Evolutionary conservation across 2,113 vertebrate genomes (phyloP).

Genomic region (Leuciscus idus): DNA sequence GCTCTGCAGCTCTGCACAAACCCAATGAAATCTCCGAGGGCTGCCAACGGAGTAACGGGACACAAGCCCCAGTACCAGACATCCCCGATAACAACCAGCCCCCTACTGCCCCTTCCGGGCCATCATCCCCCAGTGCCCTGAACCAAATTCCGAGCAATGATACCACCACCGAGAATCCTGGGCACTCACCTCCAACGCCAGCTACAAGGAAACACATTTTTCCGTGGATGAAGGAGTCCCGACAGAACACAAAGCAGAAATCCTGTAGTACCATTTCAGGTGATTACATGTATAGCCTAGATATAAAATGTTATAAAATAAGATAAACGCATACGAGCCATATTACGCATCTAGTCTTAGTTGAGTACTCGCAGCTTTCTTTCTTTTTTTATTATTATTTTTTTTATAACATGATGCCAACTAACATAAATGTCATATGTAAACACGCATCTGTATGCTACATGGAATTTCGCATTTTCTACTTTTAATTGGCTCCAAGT

Average conservation of each 20-base stretch:
- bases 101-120: constrained; percentile 71
- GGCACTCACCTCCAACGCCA: constrained; percentile 83
- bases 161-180: constrained; percentile 82
- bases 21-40: constrained; percentile 87
- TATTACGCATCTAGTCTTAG: background rate
- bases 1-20: constrained; percentile 86
- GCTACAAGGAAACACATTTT: constrained; percentile 92
- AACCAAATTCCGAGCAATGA: constrained; percentile 88
- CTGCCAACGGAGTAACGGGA: constrained; percentile 86
- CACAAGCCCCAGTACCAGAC: constrained; percentile 80
- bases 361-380: background rate
- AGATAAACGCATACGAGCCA: background rate
- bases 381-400: too few species aligned
- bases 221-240: constrained; percentile 99
- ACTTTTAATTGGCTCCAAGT: background rate
- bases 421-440: background rate
- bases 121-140: constrained; percentile 83
- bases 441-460: background rate
- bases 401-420: background rate
- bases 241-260: constrained; percentile 98
- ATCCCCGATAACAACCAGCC: constrained; percentile 81
- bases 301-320: background rate
- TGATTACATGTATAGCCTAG: constrained; percentile 67
- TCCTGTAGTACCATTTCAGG: constrained; percentile 95
- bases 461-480: background rate